Conservation (phyloP, 2,888 invertebrate species). For the Sarcophaga carnaria region DNA sequence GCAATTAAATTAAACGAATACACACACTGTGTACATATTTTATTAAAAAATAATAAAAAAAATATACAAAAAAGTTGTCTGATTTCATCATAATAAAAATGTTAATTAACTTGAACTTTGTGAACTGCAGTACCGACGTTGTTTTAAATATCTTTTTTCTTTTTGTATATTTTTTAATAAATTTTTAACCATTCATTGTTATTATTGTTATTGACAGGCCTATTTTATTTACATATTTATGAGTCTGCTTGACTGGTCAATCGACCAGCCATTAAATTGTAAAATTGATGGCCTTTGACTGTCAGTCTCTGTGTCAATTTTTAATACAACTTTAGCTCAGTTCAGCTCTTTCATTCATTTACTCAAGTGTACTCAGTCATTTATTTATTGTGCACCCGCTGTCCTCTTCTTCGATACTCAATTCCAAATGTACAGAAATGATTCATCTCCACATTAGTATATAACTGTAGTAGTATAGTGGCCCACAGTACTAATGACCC, state of each 20-base stretch:
- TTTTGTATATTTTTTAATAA: constrained; percentile 24
- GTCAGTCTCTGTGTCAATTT: background rate
- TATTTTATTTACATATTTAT: constrained; percentile 25
- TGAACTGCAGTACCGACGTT: constrained; percentile 66
- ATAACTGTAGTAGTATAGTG: too few relatives aligned
- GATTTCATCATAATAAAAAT: constrained; percentile 39
- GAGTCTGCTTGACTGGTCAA: background rate
- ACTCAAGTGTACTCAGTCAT: background rate
- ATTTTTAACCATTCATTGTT: background rate
- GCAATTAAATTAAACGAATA: background rate
- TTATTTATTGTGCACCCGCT: background rate
- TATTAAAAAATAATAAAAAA: background rate
- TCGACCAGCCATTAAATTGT: background rate
- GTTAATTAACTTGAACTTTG: constrained; percentile 71
- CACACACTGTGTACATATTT: background rate
- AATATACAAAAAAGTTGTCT: too few relatives aligned
- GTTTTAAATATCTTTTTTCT: constrained; percentile 36
- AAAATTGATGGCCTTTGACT: background rate
- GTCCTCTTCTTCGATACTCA: background rate
- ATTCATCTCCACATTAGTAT: background rate
- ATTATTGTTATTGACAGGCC: constrained; percentile 69
- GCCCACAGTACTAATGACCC: too few relatives aligned
- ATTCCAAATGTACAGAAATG: background rate
- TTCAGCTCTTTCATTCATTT: background rate
- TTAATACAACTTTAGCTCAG: background rate